Evolutionary conservation across 2,888 invertebrate genomes (phyloP).

Genomic region (Chorisops tibialis): DNA sequence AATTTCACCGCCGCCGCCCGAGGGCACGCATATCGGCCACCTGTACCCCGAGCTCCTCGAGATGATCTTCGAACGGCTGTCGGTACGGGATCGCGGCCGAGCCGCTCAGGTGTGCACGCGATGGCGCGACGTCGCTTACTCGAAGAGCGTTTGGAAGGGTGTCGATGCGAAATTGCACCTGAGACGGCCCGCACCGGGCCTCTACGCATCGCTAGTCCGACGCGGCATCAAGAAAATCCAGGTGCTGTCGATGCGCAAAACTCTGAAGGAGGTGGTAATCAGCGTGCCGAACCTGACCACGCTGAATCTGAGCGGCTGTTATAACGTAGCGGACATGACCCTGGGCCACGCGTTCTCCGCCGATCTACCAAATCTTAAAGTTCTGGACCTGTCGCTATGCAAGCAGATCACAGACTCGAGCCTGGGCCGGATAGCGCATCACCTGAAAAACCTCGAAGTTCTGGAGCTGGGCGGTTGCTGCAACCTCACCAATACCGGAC

Average conservation of each 20-base stretch:
- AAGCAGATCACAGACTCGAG: constrained; percentile 94
- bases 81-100: constrained; percentile 82
- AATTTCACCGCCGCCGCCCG: constrained; percentile 54
- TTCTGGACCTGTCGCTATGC: constrained; percentile 85
- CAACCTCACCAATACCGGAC: constrained; percentile 84
- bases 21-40: constrained; percentile 75
- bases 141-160: constrained; percentile 89
- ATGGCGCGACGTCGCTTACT: constrained; percentile 91
- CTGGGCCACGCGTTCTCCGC: constrained; percentile 77
- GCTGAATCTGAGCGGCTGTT: constrained; percentile 88
- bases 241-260: constrained; percentile 78
- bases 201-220: constrained; percentile 81
- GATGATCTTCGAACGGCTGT: constrained; percentile 85
- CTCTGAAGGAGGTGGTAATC: constrained; percentile 79
- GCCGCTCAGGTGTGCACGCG: constrained; percentile 85
- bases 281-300: constrained; percentile 83
- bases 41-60: constrained; percentile 90
- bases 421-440: constrained; percentile 78
- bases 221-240: constrained; percentile 87
- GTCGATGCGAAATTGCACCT: constrained; percentile 89
- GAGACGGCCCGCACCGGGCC: constrained; percentile 73
- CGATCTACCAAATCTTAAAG: constrained; percentile 72
- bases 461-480: constrained; percentile 90
- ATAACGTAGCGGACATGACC: constrained; percentile 84
- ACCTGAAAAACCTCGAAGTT: constrained; percentile 78